phyloP scores from a whole-genome alignment of 2,888 invertebrate species.

The Spodoptera littoralis region DNA sequence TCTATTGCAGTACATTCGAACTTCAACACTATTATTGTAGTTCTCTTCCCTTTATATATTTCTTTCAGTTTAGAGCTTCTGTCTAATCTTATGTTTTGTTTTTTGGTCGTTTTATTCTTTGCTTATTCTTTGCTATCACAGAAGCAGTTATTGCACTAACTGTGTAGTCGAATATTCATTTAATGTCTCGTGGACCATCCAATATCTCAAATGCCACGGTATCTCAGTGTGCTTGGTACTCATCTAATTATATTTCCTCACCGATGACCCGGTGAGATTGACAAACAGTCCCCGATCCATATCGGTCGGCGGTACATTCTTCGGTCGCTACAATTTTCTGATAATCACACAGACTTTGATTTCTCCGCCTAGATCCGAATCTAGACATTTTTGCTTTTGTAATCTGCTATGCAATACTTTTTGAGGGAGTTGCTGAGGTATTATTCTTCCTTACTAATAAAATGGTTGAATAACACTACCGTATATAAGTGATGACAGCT shows the following conservation, averaged over 20 bases:
- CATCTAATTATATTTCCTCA: slow-evolving; percentile 48
- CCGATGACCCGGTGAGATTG: slow-evolving; percentile 49
- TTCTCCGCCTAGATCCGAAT: slow-evolving; percentile 44
- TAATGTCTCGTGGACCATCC: too few relatives aligned
- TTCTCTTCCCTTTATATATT: too few relatives aligned
- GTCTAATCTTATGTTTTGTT: too few relatives aligned
- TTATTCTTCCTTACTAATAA: slow-evolving; percentile 1
- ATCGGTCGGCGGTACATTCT: slow-evolving; percentile 34
- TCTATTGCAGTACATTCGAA: too few relatives aligned
- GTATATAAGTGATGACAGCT: too few relatives aligned
- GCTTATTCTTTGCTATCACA: too few relatives aligned
- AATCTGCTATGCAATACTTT: slow-evolving; percentile 2
- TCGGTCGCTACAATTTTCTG: slow-evolving; percentile 46
- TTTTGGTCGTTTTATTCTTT: too few relatives aligned
- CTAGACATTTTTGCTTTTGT: slow-evolving; percentile 30
- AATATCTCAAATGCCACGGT: slow-evolving; percentile 32
- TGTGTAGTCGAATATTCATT: too few relatives aligned
- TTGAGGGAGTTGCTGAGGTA: not conserved
- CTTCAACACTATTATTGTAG: too few relatives aligned
- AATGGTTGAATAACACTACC: not conserved
- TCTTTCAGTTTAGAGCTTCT: too few relatives aligned
- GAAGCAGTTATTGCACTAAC: too few relatives aligned
- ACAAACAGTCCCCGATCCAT: slow-evolving; percentile 41
- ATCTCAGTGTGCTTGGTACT: not conserved
- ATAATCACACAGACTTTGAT: slow-evolving; percentile 37